Evolutionary conservation across 1,140 invertebrate genomes (phyloP), one percentile per base, ranked within the genome.

Genomic region (Pantala flavescens): DNA sequence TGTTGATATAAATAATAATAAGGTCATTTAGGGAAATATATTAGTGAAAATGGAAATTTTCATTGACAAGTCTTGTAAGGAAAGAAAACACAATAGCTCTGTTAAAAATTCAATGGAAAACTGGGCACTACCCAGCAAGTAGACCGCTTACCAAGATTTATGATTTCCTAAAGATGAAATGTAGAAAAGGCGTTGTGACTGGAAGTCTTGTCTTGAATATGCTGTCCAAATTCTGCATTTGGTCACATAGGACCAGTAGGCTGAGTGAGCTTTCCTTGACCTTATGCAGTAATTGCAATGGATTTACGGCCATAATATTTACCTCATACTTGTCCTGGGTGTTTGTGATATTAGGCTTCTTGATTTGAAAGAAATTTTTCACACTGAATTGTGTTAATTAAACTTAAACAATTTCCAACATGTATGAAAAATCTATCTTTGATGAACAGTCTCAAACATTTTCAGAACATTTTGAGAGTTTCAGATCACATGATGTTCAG

Each of bases 291-390:
- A 16, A 63, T 63, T 63, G 49, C 49, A 19, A 63, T 63, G 49
- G 49, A 63, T 63, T 63, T 63, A 21, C 49, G 49, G 49, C 49
- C 49, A 63, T 63, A 21, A 63, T 63, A 63, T 63, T 63, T 63
- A 63, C 49, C 49, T 63, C 49, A 63, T 63, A 63, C 49, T 63
- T 63, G 49, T 63, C 49, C 49, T 63, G 49, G 49, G 49, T 63
- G 49, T 63, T 63, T 63, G 49, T 63, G 49, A 63, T 63, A 63
- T 63, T 63, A 63, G 49, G 49, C 14, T 19, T 19, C 49, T 21
- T 63, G 49, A 63, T 63, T 63, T 63, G 14, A 12, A 63, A 21
- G 49, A 63, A 63, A 63, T 63, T 63, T 63, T 63, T 63, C 16
- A 63, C 16, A 21, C 3, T 21, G n/a, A 63, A 63, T 63, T 63